Percentiles rank a stretch among this genome's conserved stretches.
Conservation (phyloP, 2,113 vertebrate species). For the Halichoerus grypus region DNA sequence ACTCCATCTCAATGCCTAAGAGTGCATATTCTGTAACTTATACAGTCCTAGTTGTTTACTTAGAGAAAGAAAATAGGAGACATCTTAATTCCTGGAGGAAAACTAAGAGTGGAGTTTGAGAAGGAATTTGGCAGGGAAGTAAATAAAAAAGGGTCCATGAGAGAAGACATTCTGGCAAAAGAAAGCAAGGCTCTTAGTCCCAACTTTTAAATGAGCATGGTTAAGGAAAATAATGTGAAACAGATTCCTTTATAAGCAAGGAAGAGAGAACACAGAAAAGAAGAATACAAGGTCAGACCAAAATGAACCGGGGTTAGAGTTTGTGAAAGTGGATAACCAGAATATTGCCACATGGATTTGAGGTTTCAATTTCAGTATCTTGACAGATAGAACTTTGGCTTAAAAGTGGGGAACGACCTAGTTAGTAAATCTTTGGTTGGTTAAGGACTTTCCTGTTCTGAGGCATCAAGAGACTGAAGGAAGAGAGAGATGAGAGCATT, state of each 20-base stretch:
- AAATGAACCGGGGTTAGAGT: not conserved
- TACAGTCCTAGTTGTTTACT: not conserved
- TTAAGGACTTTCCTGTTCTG: not conserved
- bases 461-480: not conserved
- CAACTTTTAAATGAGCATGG: not conserved
- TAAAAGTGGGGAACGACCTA: not conserved
- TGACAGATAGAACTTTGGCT: not conserved
- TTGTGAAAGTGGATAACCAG: not conserved
- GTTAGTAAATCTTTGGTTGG: not conserved
- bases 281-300: not conserved
- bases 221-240: not conserved
- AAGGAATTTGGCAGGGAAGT: not conserved
- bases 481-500: not conserved
- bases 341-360: not conserved
- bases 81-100: slow-evolving; percentile 37
- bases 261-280: not conserved
- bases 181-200: slow-evolving; percentile 42
- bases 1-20: not conserved
- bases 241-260: slow-evolving; percentile 24
- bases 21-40: not conserved
- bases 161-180: slow-evolving; percentile 15
- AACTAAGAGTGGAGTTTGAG: slow-evolving; percentile 17
- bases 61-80: slow-evolving; percentile 47
- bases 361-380: slow-evolving; percentile 2
- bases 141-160: not conserved